Evolutionary conservation across 2,888 invertebrate species (phyloP).

Genomic region (Pilophorus perplexus): DNA sequence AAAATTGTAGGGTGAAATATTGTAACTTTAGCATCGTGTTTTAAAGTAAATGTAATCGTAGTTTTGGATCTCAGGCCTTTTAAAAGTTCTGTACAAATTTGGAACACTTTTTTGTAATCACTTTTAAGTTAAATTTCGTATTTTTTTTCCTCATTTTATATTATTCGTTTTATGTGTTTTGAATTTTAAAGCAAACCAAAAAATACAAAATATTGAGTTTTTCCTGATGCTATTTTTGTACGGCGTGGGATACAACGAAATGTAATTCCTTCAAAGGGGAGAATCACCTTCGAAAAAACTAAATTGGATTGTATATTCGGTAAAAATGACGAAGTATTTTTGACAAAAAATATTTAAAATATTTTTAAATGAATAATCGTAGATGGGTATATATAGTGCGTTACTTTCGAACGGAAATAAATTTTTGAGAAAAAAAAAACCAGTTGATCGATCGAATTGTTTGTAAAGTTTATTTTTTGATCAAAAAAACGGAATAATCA

Average conservation of each 20-base stretch:
- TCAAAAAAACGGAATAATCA: constrained; percentile 43
- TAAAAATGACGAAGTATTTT: constrained; percentile 46
- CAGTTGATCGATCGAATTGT: constrained; percentile 46
- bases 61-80: constrained; percentile 47
- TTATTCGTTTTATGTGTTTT: constrained; percentile 16
- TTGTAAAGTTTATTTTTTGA: constrained; percentile 46
- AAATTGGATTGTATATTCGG: constrained; percentile 46
- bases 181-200: too few relatives aligned
- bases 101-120: background rate
- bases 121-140: background rate
- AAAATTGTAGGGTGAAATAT: constrained; percentile 35
- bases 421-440: too few relatives aligned
- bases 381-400: constrained; percentile 45
- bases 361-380: constrained; percentile 46
- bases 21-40: constrained; percentile 32
- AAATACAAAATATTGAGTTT: too few relatives aligned
- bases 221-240: constrained; percentile 40
- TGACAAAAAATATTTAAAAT: constrained; percentile 45
- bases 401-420: constrained; percentile 44
- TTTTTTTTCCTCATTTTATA: constrained; percentile 15
- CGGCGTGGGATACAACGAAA: constrained; percentile 45
- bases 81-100: constrained; percentile 46
- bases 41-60: constrained; percentile 42
- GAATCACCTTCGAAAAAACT: constrained; percentile 39
- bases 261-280: constrained; percentile 42